A percentile compares a stretch with the other conserved stretches of the same genome.
These are phyloP conservation scores for Stylophora pistillata DNA, from an alignment of 64 coral and sea anemone genomes.

Conservation along the genomic window DNA sequence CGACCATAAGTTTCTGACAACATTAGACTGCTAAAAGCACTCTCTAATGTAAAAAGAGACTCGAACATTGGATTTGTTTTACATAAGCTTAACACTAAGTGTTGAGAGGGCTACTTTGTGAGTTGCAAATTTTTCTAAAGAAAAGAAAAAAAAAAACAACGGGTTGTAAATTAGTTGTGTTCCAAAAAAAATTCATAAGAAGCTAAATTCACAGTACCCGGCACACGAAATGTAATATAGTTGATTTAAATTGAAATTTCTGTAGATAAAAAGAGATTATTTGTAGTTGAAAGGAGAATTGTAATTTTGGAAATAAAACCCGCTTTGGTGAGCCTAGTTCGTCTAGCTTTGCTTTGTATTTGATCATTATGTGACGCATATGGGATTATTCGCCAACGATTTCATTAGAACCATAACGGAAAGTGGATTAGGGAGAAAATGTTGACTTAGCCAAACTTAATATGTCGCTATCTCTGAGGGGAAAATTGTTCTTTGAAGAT, in stretches of 20 bases:
- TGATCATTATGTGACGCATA: not conserved
- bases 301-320: constrained; percentile 81
- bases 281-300: constrained; percentile 49
- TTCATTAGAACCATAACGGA: constrained; percentile 62
- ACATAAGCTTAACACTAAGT: constrained; percentile 34
- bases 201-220: not conserved
- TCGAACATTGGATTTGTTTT: constrained; percentile 7
- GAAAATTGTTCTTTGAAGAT: not conserved
- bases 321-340: constrained; percentile 3
- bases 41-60: not conserved
- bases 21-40: constrained; percentile 35
- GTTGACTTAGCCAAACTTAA: constrained; percentile 41
- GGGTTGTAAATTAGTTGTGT: constrained; percentile 47
- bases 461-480: not conserved
- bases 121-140: constrained; percentile 23
- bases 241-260: constrained; percentile 36
- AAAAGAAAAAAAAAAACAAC: constrained; percentile 1
- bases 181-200: not conserved
- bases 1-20: constrained; percentile 8
- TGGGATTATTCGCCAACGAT: constrained; percentile 7
- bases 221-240: constrained; percentile 21
- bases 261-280: constrained; percentile 48
- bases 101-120: constrained; percentile 10
- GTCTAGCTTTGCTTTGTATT: constrained; percentile 2
- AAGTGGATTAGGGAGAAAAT: constrained; percentile 29